Percentiles rank a stretch among this genome's conserved stretches.
These are phyloP conservation scores for Prionailurus viverrinus DNA, from an alignment of 2,113 vertebrate species.

Conservation along the genomic window DNA sequence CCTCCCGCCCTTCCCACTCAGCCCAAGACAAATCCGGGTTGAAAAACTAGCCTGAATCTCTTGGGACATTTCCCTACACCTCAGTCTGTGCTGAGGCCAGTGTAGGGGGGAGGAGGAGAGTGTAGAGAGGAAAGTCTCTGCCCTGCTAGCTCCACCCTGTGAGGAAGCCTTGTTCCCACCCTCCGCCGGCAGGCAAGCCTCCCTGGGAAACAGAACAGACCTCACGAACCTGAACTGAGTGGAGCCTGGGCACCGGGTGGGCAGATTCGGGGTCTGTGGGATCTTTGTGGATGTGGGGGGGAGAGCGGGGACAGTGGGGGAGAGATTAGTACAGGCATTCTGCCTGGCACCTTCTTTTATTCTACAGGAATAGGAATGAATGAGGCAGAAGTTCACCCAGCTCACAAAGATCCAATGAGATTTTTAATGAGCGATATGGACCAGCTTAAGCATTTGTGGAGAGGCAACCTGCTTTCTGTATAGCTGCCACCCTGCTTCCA, in stretches of 20 bases:
- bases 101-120: neutral
- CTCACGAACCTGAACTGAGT: neutral
- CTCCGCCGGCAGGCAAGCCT: neutral
- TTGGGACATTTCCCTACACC: too few species aligned
- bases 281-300: neutral
- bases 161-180: too few species aligned
- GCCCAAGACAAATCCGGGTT: accelerated
- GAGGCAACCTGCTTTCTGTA: neutral
- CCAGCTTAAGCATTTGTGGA: neutral
- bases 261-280: neutral
- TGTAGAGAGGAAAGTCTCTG: neutral
- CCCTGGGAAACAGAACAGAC: neutral
- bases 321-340: neutral
- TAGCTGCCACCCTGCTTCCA: neutral
- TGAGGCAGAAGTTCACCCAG: neutral
- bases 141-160: neutral
- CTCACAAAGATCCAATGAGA: neutral
- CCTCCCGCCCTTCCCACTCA: neutral
- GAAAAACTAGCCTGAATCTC: neutral
- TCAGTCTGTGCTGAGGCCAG: neutral
- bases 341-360: neutral
- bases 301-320: neutral
- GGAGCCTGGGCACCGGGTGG: neutral
- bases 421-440: neutral
- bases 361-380: neutral